Evolutionary conservation across 1,140 invertebrate genomes (phyloP).

Genomic region (Leptonema lineaticorne): DNA sequence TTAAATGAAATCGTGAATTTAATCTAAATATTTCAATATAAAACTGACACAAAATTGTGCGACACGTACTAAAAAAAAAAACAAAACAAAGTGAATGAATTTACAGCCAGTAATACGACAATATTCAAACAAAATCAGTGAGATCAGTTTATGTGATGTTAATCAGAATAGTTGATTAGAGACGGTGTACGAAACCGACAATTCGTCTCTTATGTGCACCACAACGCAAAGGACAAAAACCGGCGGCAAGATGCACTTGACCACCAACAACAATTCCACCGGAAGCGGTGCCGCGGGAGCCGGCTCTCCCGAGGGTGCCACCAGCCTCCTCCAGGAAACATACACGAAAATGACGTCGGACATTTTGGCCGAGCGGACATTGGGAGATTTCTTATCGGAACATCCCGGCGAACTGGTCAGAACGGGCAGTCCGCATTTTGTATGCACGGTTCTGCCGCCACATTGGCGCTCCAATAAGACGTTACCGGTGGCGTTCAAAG

Average conservation of each 20-base stretch:
- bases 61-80: too few relatives aligned
- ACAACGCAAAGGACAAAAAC: conserved; percentile 36
- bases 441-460: conserved; percentile 88
- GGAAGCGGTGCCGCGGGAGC: conserved; percentile 54
- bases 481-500: conserved; percentile 90
- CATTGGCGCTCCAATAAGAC: conserved; percentile 99
- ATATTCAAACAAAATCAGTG: too few relatives aligned
- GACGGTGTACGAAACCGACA: not conserved
- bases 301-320: conserved; percentile 58
- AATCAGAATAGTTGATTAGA: conserved; percentile 28
- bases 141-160: conserved; percentile 40
- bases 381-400: conserved; percentile 88
- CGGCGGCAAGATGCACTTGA: conserved; percentile 58
- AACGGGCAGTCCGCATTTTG: conserved; percentile 89
- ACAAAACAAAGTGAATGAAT: too few relatives aligned
- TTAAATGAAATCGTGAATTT: too few relatives aligned
- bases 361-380: conserved; percentile 79
- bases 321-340: conserved; percentile 72
- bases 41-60: too few relatives aligned
- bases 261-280: conserved; percentile 48
- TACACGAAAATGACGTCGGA: conserved; percentile 88
- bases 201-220: conserved; percentile 40
- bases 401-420: conserved; percentile 90
- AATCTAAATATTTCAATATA: too few relatives aligned
- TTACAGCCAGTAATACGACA: too few relatives aligned